These are phyloP conservation scores for Eublepharis macularius DNA, from an alignment of 2,113 vertebrate genomes.

Conservation along the genomic window DNA sequence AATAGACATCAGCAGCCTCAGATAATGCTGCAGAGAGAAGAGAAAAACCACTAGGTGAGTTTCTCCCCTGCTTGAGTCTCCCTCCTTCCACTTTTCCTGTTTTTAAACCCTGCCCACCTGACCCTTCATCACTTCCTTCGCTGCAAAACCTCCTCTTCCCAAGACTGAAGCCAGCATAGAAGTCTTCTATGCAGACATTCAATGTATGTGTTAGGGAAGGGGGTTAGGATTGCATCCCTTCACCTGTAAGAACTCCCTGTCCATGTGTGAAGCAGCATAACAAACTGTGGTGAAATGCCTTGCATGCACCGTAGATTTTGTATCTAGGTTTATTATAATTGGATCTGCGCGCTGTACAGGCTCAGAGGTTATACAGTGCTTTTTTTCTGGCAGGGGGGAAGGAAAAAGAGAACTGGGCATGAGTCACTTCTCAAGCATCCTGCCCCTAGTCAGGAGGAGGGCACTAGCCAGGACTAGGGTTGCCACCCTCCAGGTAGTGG, in stretches of 20 bases:
- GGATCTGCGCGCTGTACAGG: too few relatives aligned
- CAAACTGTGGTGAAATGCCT: too few relatives aligned
- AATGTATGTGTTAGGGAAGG: background rate
- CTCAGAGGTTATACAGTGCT: too few relatives aligned
- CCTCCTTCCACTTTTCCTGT: too few relatives aligned
- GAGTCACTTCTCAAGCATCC: too few relatives aligned
- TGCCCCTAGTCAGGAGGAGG: too few relatives aligned
- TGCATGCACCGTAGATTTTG: too few relatives aligned
- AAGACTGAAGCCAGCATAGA: background rate
- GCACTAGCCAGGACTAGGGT: too few relatives aligned
- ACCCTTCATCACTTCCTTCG: accelerated
- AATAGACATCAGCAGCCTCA: slow-evolving; percentile 87
- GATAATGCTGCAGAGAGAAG: slow-evolving; percentile 76
- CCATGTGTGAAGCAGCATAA: background rate
- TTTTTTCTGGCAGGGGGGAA: too few relatives aligned
- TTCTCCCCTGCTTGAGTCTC: background rate
- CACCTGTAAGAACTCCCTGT: background rate
- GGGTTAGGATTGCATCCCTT: background rate
- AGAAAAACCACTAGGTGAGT: background rate
- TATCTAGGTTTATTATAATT: too few relatives aligned
- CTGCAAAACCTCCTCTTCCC: background rate
- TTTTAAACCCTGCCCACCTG: background rate
- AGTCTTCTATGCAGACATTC: background rate
- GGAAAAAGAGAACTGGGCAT: too few relatives aligned
- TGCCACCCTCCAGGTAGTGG: too few relatives aligned